Evolutionary conservation across 2,797 vertebrate species (phyloP).

Genomic region (Sciurus vulgaris): DNA sequence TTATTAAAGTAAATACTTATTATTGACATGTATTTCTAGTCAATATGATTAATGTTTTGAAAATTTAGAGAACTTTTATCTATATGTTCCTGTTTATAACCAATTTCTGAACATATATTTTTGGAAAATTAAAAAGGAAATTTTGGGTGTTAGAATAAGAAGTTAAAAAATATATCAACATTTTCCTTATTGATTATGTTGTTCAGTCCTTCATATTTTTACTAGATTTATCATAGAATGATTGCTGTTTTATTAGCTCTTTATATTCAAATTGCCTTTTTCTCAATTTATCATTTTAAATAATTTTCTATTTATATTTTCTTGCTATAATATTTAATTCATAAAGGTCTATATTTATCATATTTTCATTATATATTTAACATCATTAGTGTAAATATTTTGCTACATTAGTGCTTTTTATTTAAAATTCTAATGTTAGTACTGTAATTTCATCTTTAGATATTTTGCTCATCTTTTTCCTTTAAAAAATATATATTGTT

Average conservation of each 20-base stretch:
- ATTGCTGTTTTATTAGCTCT: not conserved
- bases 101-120: not conserved
- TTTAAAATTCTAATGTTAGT: not conserved
- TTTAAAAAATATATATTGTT: not conserved
- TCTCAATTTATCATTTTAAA: not conserved
- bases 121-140: not conserved
- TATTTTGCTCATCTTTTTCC: not conserved
- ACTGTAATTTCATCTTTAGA: not conserved
- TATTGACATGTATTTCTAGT: not conserved
- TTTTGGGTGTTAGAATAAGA: not conserved
- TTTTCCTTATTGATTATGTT: not conserved
- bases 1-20: not conserved
- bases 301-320: not conserved
- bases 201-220: not conserved
- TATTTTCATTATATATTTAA: not conserved
- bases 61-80: constrained; percentile 38
- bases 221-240: not conserved
- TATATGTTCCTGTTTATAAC: not conserved
- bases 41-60: not conserved
- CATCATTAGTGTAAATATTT: not conserved
- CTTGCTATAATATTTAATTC: not conserved
- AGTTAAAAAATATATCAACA: not conserved
- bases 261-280: not conserved
- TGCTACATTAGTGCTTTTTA: not conserved
- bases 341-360: not conserved